phyloP scores from a whole-genome alignment of 2,113 vertebrate species.

The Dipodomys ordii region DNA sequence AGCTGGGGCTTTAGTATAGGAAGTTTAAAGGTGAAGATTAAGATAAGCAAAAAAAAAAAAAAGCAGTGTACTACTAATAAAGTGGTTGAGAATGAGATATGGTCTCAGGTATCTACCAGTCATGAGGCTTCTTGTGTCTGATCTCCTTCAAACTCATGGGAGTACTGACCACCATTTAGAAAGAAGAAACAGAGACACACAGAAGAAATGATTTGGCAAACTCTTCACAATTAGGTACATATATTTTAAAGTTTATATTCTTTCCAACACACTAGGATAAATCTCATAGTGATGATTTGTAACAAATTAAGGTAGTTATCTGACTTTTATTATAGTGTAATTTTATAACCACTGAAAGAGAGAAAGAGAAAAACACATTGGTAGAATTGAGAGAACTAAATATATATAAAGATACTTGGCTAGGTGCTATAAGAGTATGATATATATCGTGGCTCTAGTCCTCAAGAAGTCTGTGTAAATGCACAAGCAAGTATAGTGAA shows the following conservation, averaged over 20 bases:
- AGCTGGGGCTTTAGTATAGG: neutral
- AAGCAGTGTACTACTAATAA: neutral
- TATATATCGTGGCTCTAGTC: neutral
- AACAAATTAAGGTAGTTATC: neutral
- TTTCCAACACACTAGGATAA: neutral
- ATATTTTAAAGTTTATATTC: neutral
- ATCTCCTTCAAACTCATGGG: neutral
- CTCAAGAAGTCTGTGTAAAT: neutral
- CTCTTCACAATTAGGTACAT: neutral
- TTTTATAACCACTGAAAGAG: neutral
- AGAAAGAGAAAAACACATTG: too few species aligned
- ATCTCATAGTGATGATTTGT: neutral
- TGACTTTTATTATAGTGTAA: neutral
- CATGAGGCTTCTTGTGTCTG: neutral
- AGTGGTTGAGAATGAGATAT: neutral
- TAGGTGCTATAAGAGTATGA: neutral
- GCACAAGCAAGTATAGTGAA: neutral
- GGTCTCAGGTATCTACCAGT: neutral
- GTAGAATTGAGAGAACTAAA: neutral
- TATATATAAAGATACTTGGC: neutral
- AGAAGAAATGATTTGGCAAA: neutral
- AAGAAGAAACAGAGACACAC: neutral
- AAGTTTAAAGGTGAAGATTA: fast-evolving
- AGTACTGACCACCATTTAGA: neutral
- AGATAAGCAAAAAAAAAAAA: neutral